Percentiles rank a stretch among this genome's conserved stretches.
These are phyloP conservation scores for Therioaphis trifolii DNA, from an alignment of 2,888 invertebrate genomes.

Conservation along the genomic window DNA sequence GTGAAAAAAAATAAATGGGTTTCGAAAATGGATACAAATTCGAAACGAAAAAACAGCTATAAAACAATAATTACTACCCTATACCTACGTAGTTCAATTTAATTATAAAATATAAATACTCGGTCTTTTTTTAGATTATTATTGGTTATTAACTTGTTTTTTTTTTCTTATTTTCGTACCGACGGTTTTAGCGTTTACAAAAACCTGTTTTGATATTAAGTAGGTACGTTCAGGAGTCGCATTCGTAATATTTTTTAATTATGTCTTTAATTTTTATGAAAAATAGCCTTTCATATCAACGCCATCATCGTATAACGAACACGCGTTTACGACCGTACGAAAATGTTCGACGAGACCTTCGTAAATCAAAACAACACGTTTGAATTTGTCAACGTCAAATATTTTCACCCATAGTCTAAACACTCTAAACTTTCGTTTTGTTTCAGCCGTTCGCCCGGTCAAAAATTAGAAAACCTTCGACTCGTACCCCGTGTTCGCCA, in stretches of 20 bases:
- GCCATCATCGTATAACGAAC: neutral
- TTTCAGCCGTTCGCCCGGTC: neutral
- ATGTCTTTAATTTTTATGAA: slow-evolving; percentile 50
- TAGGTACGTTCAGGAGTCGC: slow-evolving; percentile 49
- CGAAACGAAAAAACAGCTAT: slow-evolving; percentile 24
- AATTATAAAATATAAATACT: slow-evolving; percentile 42
- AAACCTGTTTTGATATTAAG: slow-evolving; percentile 47
- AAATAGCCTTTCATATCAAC: slow-evolving; percentile 23
- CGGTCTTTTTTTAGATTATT: slow-evolving; percentile 35
- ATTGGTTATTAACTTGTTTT: slow-evolving; percentile 52
- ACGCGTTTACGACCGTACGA: neutral
- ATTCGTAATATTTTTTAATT: slow-evolving; percentile 51
- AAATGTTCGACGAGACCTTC: slow-evolving; percentile 9
- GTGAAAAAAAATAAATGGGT: slow-evolving; percentile 31
- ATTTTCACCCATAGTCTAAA: neutral
- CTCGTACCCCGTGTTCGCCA: too few species aligned
- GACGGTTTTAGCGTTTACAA: slow-evolving; percentile 35
- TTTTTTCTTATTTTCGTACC: slow-evolving; percentile 32
- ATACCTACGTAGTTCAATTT: slow-evolving; percentile 25
- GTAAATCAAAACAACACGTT: neutral
- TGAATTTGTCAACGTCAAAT: neutral
- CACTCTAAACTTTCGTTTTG: neutral
- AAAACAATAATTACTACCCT: slow-evolving; percentile 58
- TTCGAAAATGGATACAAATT: slow-evolving; percentile 41
- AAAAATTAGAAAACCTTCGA: neutral